A percentile compares a stretch with the other conserved stretches of the same genome.
Evolutionary conservation across 2,113 vertebrate genomes (phyloP).

Genomic region (Amblyopsis rosae): DNA sequence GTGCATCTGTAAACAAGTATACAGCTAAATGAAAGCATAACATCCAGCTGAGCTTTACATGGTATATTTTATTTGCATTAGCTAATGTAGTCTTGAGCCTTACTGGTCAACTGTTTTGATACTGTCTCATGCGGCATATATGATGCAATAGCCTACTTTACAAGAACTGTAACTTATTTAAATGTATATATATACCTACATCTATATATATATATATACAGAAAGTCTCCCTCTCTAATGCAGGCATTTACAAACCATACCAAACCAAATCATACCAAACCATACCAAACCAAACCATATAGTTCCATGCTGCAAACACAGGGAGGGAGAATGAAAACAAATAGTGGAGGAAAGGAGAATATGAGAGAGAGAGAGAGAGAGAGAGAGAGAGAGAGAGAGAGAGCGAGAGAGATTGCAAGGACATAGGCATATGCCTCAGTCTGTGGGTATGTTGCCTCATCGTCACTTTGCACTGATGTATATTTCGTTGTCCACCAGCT

Average conservation of each 20-base stretch:
- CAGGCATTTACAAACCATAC: too few relatives aligned
- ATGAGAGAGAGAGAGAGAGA: background rate
- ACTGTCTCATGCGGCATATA: too few relatives aligned
- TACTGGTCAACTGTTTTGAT: too few relatives aligned
- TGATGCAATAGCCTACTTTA: too few relatives aligned
- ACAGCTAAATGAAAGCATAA: background rate
- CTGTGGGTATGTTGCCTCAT: slow-evolving; percentile 83
- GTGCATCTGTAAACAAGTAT: slow-evolving; percentile 16
- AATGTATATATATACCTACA: too few relatives aligned
- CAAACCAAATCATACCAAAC: too few relatives aligned
- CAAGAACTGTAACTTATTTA: too few relatives aligned
- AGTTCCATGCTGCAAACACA: background rate
- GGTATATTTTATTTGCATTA: slow-evolving; percentile 16
- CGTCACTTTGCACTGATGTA: slow-evolving; percentile 95
- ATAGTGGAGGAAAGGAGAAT: background rate
- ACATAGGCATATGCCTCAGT: slow-evolving; percentile 72
- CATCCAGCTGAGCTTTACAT: slow-evolving; percentile 41
- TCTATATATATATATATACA: too few relatives aligned
- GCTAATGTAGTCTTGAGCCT: too few relatives aligned
- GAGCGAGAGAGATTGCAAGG: slow-evolving; percentile 61
- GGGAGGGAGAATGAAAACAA: background rate
- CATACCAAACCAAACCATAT: too few relatives aligned
- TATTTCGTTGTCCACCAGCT: slow-evolving; percentile 97
- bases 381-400: background rate
- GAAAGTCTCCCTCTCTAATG: too few relatives aligned